Evolutionary conservation across 2,888 invertebrate species (phyloP).

Genomic region (Myopa tessellatipennis): DNA sequence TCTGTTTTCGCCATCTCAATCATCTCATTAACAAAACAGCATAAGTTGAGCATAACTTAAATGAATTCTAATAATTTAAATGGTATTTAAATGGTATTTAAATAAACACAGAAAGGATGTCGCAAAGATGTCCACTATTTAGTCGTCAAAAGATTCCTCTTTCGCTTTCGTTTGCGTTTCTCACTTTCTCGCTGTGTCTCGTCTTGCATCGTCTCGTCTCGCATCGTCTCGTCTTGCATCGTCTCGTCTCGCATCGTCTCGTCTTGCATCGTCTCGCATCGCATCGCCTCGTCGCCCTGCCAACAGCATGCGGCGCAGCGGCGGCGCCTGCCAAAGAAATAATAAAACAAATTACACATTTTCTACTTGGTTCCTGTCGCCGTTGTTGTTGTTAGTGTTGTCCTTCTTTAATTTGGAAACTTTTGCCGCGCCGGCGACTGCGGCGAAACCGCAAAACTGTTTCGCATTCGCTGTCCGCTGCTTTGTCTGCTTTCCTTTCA

Average conservation of each 20-base stretch:
- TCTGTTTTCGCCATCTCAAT: too few species aligned
- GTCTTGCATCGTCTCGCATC: not conserved
- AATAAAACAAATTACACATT: constrained; percentile 35
- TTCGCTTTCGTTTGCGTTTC: not conserved
- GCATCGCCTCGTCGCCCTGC: constrained; percentile 10
- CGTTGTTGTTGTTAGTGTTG: constrained; percentile 14
- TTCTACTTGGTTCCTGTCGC: constrained; percentile 3
- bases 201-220: not conserved
- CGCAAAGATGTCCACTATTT: not conserved
- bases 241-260: constrained; percentile 13
- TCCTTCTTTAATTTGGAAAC: constrained; percentile 35
- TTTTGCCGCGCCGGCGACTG: constrained; percentile 35
- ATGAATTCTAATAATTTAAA: too few species aligned
- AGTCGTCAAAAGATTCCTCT: not conserved
- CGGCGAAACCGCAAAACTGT: constrained; percentile 30
- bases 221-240: too few species aligned
- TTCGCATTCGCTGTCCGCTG: constrained; percentile 26
- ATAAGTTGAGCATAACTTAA: too few species aligned
- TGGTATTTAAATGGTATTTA: too few species aligned
- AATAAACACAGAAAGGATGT: too few species aligned
- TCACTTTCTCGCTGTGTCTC: not conserved
- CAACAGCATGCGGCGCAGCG: constrained; percentile 29
- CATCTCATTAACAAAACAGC: too few species aligned
- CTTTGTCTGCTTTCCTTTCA: constrained; percentile 1
- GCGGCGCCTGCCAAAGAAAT: constrained; percentile 25